Base-by-base conservation (phyloP, 2,888 invertebrate species). In the Amphiduros pacificus region DNA sequence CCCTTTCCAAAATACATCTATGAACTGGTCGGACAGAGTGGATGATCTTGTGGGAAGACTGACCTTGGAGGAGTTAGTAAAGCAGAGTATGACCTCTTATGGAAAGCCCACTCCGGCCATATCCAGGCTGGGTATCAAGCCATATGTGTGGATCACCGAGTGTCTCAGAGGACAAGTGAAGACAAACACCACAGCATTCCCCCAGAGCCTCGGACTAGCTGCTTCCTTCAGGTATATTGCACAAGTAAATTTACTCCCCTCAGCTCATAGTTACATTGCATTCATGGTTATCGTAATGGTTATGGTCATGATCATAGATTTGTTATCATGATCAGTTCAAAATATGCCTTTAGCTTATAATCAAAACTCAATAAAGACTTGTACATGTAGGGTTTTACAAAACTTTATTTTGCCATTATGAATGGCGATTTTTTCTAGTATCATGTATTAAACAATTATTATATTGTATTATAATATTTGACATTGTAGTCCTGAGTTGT, bases 141-240 rank as follows among this genome's bases (percentile, higher is more conserved):
- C 78, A 0, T 78, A 77, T 63, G 69, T 72, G 28, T 80, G 77
- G 76, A 74, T 75, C 66, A 78, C 77, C 1, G 80, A 80, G 63
- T 80, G 80, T 69, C 67, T 80, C 22, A 63, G 74, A 6, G 80
- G 80, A 2, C 74, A 75, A 28, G 77, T 72, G 0, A 54, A 62
- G 2, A 73, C 78, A 0, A 67, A 74, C 41, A 74, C 77, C 4
- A 77, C 79, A 2, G 71, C 78, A 1, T 78, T 77, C 27, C 58
- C 58, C 17, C 58, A 58, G 51, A 31, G 50, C 17, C 24, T 58
- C 22, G 58, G 58, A 24, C 24, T 58, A 5, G 49, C 58, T 5
- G 29, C 58, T n/a, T 24, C 58, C 17, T 58, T 58, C 27, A 58
- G 58, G 58, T 56, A 48, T n/a, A n/a, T n/a, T n/a, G n/a, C n/a